Percentiles rank a stretch among this genome's conserved stretches.
phyloP scores from a whole-genome alignment of 2,797 vertebrate species.

The Lophius americanus region DNA sequence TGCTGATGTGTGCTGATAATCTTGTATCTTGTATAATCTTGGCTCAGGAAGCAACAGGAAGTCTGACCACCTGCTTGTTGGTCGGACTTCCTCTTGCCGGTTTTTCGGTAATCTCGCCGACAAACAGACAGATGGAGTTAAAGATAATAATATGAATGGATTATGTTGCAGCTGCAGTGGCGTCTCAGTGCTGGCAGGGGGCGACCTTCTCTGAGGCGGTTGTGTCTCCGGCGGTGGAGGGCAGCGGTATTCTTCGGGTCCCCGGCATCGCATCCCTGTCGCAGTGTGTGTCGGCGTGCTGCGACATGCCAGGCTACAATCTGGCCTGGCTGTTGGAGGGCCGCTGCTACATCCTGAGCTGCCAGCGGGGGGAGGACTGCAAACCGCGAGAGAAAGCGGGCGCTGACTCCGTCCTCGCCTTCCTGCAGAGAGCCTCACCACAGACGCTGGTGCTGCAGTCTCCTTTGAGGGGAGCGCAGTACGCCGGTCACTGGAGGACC shows the following conservation, averaged over 20 bases:
- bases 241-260: slow-evolving; percentile 82
- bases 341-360: slow-evolving; percentile 89
- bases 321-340: slow-evolving; percentile 90
- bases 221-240: slow-evolving; percentile 84
- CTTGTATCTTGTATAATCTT: too few species aligned
- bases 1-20: too few species aligned
- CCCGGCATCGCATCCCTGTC: slow-evolving; percentile 79
- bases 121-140: too few species aligned
- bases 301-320: slow-evolving; percentile 85
- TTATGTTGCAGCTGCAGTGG: slow-evolving; percentile 73
- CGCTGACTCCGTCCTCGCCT: slow-evolving; percentile 84
- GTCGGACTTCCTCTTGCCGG: too few species aligned
- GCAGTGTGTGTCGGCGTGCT: slow-evolving; percentile 86
- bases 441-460: slow-evolving; percentile 78
- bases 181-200: slow-evolving; percentile 87
- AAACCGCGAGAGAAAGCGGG: slow-evolving; percentile 82
- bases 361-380: slow-evolving; percentile 83
- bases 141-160: background rate
- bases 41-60: too few species aligned
- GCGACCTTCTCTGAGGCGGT: slow-evolving; percentile 83
- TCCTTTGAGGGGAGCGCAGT: slow-evolving; percentile 77
- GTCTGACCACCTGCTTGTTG: too few species aligned
- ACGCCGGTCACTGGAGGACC: slow-evolving; percentile 63
- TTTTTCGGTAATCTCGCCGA: too few species aligned
- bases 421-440: slow-evolving; percentile 82